phyloP scores from a whole-genome alignment of 2,888 invertebrate species.

The Phaedon cochleariae region DNA sequence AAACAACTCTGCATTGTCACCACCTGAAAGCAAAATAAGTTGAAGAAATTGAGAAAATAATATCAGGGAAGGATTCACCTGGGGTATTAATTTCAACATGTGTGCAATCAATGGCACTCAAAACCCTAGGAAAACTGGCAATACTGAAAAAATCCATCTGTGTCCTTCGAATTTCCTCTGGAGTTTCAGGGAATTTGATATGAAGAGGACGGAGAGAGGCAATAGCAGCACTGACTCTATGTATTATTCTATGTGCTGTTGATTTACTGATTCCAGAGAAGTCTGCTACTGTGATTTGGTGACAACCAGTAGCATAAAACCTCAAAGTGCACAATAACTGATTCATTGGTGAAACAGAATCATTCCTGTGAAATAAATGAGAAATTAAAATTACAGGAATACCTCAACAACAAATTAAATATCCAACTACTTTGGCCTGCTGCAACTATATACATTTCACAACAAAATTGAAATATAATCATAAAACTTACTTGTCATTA shows the following conservation, averaged over 20 bases:
- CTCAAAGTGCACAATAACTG: conserved; percentile 3
- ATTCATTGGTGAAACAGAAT: conserved; percentile 1
- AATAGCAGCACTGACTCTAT: conserved; percentile 11
- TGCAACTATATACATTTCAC: no score
- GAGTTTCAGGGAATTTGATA: conserved; percentile 14
- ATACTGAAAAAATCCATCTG: conserved; percentile 4
- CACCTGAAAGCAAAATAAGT: conserved; percentile 31
- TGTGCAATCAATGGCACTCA: no score
- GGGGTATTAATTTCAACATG: conserved; percentile 11
- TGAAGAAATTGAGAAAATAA: conserved; percentile 9
- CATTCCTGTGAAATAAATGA: background rate
- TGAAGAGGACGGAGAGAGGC: conserved; percentile 11
- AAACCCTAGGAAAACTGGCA: no score
- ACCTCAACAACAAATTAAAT: no score
- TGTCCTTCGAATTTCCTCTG: conserved; percentile 6
- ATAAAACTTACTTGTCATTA: no score
- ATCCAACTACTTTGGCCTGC: no score
- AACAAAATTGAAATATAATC: no score
- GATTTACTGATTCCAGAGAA: no score
- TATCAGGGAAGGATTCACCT: no score
- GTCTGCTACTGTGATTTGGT: no score
- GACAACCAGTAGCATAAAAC: conserved; percentile 9
- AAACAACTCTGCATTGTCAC: conserved; percentile 41
- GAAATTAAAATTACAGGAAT: no score
- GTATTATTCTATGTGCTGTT: no score